A percentile compares a stretch with the other conserved stretches of the same genome.
These are phyloP conservation scores for Poeciliopsis turneri DNA, from an alignment of 2,797 vertebrate genomes.

Conservation along the genomic window DNA sequence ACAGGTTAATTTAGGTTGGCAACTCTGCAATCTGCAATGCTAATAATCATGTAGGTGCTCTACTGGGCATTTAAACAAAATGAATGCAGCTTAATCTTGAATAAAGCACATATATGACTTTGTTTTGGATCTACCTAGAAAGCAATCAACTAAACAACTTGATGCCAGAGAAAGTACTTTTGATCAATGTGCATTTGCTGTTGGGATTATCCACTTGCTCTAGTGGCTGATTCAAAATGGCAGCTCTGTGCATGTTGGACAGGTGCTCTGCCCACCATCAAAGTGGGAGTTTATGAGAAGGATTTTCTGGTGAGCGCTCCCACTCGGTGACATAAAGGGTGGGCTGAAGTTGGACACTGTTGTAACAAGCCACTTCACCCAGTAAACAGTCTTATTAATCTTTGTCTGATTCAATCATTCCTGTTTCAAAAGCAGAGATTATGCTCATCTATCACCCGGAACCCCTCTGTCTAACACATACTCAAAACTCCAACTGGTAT, in stretches of 20 bases:
- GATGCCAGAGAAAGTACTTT: constrained; percentile 19
- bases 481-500: constrained; percentile 19
- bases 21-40: constrained; percentile 28
- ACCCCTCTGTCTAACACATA: constrained; percentile 22
- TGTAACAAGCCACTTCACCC: constrained; percentile 59
- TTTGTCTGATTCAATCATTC: constrained; percentile 52
- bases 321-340: constrained; percentile 31
- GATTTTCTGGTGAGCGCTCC: constrained; percentile 24
- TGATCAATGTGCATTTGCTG: constrained; percentile 32
- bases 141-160: constrained; percentile 8
- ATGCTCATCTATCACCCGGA: constrained; percentile 67
- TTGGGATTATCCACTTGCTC: constrained; percentile 34
- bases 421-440: constrained; percentile 58
- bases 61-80: constrained; percentile 12
- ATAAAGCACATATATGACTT: constrained; percentile 17
- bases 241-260: constrained; percentile 22
- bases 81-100: constrained; percentile 21
- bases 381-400: constrained; percentile 63
- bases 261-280: constrained; percentile 14
- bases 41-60: constrained; percentile 28
- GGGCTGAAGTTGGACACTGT: constrained; percentile 37
- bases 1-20: constrained; percentile 26
- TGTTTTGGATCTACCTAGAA: neutral
- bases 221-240: constrained; percentile 37
- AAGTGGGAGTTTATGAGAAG: constrained; percentile 34